These are phyloP conservation scores for Panthera uncia DNA, from an alignment of 2,113 vertebrate species.

Conservation along the genomic window DNA sequence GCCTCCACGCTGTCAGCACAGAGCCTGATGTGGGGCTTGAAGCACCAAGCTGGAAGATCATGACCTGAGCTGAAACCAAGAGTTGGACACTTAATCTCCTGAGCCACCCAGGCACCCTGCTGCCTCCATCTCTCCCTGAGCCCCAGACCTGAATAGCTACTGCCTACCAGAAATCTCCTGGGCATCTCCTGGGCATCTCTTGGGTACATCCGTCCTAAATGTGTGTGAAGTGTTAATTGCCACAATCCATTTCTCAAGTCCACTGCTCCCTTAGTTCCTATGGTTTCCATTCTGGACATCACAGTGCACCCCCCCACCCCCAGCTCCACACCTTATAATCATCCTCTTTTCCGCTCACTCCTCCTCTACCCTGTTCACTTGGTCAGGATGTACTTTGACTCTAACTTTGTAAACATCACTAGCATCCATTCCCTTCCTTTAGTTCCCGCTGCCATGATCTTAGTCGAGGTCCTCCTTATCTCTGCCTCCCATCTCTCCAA, in stretches of 20 bases:
- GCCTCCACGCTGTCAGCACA: too few relatives aligned
- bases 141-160: neutral
- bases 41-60: too few relatives aligned
- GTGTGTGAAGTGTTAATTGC: neutral
- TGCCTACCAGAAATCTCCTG: neutral
- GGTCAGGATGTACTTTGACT: neutral
- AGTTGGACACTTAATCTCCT: too few relatives aligned
- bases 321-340: neutral
- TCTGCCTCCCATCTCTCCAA: neutral
- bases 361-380: neutral
- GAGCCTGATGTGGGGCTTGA: too few relatives aligned
- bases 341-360: neutral
- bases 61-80: too few relatives aligned
- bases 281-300: neutral
- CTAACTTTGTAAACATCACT: neutral
- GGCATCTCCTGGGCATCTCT: neutral
- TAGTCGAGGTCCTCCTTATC: neutral
- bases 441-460: neutral
- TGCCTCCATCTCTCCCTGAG: neutral
- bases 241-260: neutral
- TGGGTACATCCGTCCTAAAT: neutral
- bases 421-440: neutral
- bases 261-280: neutral
- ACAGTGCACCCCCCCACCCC: fast-evolving
- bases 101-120: too few relatives aligned